Evolutionary conservation across 2,113 vertebrate genomes (phyloP).

Genomic region (Elachura formosa): DNA sequence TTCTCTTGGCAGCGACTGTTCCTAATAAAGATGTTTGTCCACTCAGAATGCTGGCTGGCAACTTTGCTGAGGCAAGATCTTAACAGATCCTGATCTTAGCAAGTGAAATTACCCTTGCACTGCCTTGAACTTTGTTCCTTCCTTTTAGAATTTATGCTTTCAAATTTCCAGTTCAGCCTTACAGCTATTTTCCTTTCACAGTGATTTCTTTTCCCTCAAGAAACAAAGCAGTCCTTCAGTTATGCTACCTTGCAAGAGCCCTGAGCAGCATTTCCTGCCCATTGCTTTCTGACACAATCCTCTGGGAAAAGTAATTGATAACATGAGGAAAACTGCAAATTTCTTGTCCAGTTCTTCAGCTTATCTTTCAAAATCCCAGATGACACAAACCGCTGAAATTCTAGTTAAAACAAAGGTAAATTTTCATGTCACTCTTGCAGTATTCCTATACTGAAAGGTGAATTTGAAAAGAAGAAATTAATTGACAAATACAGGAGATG

Average conservation of each 20-base stretch:
- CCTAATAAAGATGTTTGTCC: neutral
- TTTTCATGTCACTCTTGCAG: neutral
- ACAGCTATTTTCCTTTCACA: neutral
- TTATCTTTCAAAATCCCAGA: neutral
- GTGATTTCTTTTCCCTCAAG: neutral
- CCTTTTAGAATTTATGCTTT: neutral
- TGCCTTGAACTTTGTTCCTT: neutral
- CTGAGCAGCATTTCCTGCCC: neutral
- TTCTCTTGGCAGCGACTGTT: neutral
- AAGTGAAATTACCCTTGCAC: neutral
- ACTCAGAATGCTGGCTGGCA: neutral
- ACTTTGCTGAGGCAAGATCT: neutral
- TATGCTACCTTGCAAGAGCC: neutral
- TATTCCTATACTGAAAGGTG: neutral
- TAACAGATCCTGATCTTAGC: neutral
- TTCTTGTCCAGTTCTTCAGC: neutral
- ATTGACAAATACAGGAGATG: neutral
- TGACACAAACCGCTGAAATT: neutral
- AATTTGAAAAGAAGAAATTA: neutral
- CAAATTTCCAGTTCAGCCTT: neutral
- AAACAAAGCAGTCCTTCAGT: neutral
- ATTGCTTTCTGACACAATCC: neutral
- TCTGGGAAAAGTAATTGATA: neutral
- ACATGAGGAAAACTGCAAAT: neutral
- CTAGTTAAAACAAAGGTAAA: neutral